Base-by-base conservation (phyloP, 2,888 invertebrate genomes). In the Entomobrya proxima region DNA sequence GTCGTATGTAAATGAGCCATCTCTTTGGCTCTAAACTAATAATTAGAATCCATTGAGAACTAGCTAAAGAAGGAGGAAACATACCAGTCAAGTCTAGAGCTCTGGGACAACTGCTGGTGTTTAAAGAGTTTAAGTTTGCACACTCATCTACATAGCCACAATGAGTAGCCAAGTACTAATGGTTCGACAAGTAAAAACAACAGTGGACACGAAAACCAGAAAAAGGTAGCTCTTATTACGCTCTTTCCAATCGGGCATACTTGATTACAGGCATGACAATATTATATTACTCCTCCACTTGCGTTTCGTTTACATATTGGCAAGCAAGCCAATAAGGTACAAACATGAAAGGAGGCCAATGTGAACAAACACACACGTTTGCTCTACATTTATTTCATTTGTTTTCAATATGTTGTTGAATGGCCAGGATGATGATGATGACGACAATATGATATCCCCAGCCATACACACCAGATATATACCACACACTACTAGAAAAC, bases 1-100 rank as follows among this genome's bases (percentile, higher is more conserved):
- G 47, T 32, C 18, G 58, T 77, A 80, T 80, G 80, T 55, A 80
- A 80, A 80, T 80, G 72, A 80, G 80, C 69, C 52, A 55, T 74
- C 50, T 74, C 50, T 74, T 30, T 74, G 27, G 13, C 64, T 58
- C 72, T 72, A 24, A 40, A 44, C 72, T 69, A 80, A 72, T 80
- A 80, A 80, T 80, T 72, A 80, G 52, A 79, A 67, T 69, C 64
- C 67, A 79, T 79, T 69, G 64, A 64, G 37, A 64, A 37, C 21
- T 37, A 35, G 30, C 35, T 37, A 64, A 64, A 55, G 52, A 52
- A 21, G 37, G 47, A 55, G 64, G 47, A 64, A 6, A 72, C 40
- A 61, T 30, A 18, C 61, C 5, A 37, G n/a, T 61, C 15, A 7
- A 61, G 61, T 61, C 24, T 13, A 11, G 3, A 18, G 55, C 27